Conservation (phyloP, 2,113 vertebrate genomes). For the Charadrius vociferus region DNA sequence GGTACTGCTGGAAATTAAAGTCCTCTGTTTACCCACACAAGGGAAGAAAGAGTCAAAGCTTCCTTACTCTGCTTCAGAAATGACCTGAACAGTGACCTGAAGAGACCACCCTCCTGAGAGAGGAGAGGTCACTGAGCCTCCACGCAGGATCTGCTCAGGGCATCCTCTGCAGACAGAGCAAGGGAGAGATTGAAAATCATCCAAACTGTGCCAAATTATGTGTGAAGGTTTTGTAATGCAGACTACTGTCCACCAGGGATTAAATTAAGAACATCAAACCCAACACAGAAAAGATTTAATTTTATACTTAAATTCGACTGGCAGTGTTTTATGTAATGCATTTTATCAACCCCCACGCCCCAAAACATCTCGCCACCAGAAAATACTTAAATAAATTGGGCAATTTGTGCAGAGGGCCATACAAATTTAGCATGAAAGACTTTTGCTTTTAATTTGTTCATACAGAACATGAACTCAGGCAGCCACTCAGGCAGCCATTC, state of each 20-base stretch:
- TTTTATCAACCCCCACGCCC: background rate
- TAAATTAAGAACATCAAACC: conserved; percentile 70
- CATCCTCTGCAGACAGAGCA: conserved; percentile 8
- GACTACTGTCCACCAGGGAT: conserved; percentile 60
- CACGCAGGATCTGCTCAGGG: conserved; percentile 15
- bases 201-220: conserved; percentile 61
- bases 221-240: conserved; percentile 69
- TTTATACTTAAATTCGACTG: conserved; percentile 23
- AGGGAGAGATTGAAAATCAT: conserved; percentile 49
- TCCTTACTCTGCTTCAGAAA: conserved; percentile 4
- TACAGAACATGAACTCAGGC: background rate
- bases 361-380: background rate
- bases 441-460: conserved; percentile 38
- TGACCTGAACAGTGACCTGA: conserved; percentile 50
- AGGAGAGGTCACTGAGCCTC: conserved; percentile 32
- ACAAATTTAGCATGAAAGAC: conserved; percentile 62
- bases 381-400: conserved; percentile 46
- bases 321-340: conserved; percentile 25
- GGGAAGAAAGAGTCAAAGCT: conserved; percentile 23
- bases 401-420: conserved; percentile 34
- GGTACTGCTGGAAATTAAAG: conserved; percentile 15
- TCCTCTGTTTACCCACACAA: conserved; percentile 21
- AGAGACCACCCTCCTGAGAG: conserved; percentile 56
- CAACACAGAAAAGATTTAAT: conserved; percentile 24
- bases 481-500: background rate